Conservation (phyloP, 2,888 invertebrate species). For the Pseudanteris insignis region DNA sequence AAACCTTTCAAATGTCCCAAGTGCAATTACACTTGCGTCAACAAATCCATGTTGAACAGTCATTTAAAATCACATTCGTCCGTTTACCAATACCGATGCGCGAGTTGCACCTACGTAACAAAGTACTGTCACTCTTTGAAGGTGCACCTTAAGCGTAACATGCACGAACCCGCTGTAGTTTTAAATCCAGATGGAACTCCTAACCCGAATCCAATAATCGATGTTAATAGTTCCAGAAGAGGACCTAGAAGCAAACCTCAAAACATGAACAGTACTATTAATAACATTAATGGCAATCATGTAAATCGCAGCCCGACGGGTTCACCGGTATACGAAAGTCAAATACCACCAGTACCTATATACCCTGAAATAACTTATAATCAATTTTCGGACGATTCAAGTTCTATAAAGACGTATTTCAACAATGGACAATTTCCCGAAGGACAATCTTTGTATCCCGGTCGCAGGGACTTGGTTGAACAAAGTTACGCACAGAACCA, state of each 20-base stretch:
- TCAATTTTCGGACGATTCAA: not conserved
- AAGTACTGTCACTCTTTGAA: constrained; percentile 99
- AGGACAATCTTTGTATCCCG: not conserved
- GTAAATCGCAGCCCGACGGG: not conserved
- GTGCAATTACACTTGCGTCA: constrained; percentile 92
- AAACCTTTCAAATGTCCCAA: constrained; percentile 95
- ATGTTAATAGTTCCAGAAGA: constrained; percentile 88
- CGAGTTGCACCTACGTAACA: constrained; percentile 93
- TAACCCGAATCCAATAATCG: constrained; percentile 87
- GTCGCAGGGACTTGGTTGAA: not conserved
- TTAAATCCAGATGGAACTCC: constrained; percentile 89
- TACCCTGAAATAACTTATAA: constrained; percentile 8
- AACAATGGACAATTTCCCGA: constrained; percentile 2
- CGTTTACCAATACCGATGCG: constrained; percentile 91
- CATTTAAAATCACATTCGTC: constrained; percentile 96
- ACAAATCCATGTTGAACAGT: constrained; percentile 98
- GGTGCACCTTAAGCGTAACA: constrained; percentile 90
- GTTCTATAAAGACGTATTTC: not conserved
- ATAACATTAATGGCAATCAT: not conserved
- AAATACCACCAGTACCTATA: not conserved
- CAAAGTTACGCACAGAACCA: constrained; percentile 10
- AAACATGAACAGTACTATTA: constrained; percentile 5
- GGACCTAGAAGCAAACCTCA: constrained; percentile 77
- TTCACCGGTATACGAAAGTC: constrained; percentile 5
- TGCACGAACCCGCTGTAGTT: constrained; percentile 90